A percentile compares a stretch with the other conserved stretches of the same genome.
phyloP scores from a whole-genome alignment of 2,888 invertebrate species.

The Imbricaverruca yamaguchii region DNA sequence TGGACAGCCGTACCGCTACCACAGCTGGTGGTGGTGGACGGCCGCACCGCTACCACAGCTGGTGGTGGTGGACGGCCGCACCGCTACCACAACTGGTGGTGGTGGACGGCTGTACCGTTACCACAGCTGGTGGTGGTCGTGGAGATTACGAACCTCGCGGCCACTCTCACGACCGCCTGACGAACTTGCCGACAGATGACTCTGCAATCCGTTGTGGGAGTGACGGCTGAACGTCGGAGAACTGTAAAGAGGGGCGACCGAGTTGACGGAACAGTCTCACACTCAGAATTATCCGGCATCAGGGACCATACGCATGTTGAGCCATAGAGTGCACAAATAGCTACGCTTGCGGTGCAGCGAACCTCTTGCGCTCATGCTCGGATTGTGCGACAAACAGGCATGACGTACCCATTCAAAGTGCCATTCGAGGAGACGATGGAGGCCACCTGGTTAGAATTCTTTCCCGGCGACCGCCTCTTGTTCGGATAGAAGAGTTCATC shows the following conservation, averaged over 20 bases:
- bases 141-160: not conserved
- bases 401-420: not conserved
- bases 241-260: not conserved
- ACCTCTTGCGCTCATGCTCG: too few relatives aligned
- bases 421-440: not conserved
- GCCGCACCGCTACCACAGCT: too few relatives aligned
- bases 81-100: too few relatives aligned
- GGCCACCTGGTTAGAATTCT: not conserved
- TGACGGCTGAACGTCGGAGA: not conserved
- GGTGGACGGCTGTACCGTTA: not conserved
- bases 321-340: too few relatives aligned
- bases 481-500: conserved; percentile 2
- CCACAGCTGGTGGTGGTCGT: conserved; percentile 22
- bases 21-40: too few relatives aligned
- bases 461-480: not conserved
- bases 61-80: too few relatives aligned
- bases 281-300: too few relatives aligned
- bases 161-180: not conserved
- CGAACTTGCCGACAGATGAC: not conserved
- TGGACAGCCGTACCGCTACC: too few relatives aligned
- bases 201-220: not conserved
- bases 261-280: not conserved
- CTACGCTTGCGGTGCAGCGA: too few relatives aligned
- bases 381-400: not conserved
- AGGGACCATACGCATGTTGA: too few relatives aligned